Percentiles rank a stretch among this genome's conserved stretches.
These are phyloP conservation scores for Synergus gifuensis DNA, from an alignment of 2,888 invertebrate genomes.

Conservation along the genomic window DNA sequence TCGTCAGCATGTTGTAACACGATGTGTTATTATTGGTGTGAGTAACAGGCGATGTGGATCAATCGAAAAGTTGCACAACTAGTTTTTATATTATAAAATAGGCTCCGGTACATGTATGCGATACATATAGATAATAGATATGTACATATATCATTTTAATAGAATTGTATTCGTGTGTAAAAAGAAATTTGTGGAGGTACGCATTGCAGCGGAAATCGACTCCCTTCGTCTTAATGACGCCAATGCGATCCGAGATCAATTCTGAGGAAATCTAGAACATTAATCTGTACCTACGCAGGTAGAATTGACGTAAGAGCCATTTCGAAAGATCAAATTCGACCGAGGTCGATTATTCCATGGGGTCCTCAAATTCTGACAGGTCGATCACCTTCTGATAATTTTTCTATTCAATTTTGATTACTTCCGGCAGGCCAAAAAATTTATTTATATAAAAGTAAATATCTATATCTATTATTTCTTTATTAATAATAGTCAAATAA, in stretches of 20 bases:
- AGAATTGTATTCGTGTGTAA: background rate
- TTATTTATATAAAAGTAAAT: too few relatives aligned
- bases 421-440: background rate
- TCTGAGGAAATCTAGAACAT: constrained; percentile 62
- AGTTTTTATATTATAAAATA: constrained; percentile 46
- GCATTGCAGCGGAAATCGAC: background rate
- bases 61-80: constrained; percentile 52
- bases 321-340: constrained; percentile 31
- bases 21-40: constrained; percentile 26
- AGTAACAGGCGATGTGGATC: constrained; percentile 60
- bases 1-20: constrained; percentile 58
- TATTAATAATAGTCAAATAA: too few relatives aligned
- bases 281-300: constrained; percentile 54
- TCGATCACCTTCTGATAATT: constrained; percentile 21
- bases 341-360: constrained; percentile 15
- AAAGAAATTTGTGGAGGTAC: constrained; percentile 2
- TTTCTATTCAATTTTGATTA: background rate
- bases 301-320: constrained; percentile 26
- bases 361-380: constrained; percentile 7
- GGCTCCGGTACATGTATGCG: background rate
- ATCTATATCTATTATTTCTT: too few relatives aligned
- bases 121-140: background rate
- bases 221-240: constrained; percentile 42
- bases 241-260: constrained; percentile 56
- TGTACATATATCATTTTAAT: background rate